Evolutionary conservation across 37 sponge, comb jelly and placozoan genomes (phyloP), one percentile per base, ranked within the genome.

Genomic region (Halisarca cf. caerulea): DNA sequence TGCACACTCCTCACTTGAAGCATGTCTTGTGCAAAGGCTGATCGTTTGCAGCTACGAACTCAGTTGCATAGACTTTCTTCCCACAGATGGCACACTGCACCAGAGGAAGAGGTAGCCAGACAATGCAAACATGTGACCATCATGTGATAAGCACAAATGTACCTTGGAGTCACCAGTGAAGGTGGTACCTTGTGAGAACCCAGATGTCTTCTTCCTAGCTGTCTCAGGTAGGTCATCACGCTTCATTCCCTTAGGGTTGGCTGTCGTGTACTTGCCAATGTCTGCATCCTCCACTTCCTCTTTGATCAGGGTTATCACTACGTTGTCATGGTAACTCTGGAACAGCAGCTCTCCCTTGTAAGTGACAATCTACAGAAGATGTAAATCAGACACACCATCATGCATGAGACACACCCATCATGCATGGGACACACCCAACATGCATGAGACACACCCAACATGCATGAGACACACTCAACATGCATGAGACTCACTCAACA

Each of bases 11-110:
- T 66, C 68, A 85, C 77, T 70, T 80, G 85, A 89, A 89, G 78
- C 90, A 89, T 38, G 55, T 27, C 72, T 85, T 84, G 84, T 89
- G 90, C 42, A 89, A 54, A 25, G 90, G 59, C 32, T 85, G 44
- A 41, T 89, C 90, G 61, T 85, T 85, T 57, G 82, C 90, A 11
- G 85, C 82, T 25, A 89, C 86, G 59, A 78, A 89, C 66, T 89
- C 90, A 38, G 87, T 78, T 24, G 86, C 87, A 54, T 89, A 89
- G 18, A 89, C 86, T 51, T 21, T 41, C 38, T 85, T 85, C 27
- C 78, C 53, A 44, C 90, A 89, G 7, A 89, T 39, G 44, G 58
- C 25, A 44, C 90, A 89, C 86, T 80, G 51, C 35, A 24, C 27
- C 18, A 69, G 72, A 44, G 36, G 21, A 42, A 21, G 9, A 37